phyloP scores from a whole-genome alignment of 2,113 vertebrate species.

The Spea bombifrons region DNA sequence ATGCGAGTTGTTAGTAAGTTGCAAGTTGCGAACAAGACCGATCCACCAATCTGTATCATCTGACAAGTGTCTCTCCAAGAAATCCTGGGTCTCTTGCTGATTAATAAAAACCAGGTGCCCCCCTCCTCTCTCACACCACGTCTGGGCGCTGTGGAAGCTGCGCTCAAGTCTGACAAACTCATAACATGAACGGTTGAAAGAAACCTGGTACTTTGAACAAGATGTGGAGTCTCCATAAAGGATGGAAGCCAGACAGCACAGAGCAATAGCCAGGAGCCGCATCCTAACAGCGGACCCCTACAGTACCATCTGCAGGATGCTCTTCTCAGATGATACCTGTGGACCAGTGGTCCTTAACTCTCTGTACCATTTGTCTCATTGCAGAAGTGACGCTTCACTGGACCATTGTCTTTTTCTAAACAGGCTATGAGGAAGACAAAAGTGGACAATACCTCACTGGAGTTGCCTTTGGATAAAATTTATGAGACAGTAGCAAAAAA shows the following conservation, averaged over 20 bases:
- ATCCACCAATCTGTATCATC: conserved; percentile 85
- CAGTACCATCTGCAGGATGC: not conserved
- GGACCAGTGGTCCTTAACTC: not conserved
- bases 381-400: not conserved
- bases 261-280: conserved; percentile 40
- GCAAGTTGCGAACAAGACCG: conserved; percentile 70
- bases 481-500: not conserved
- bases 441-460: conserved; percentile 13
- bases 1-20: conserved; percentile 56
- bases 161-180: conserved; percentile 74
- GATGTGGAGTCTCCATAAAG: conserved; percentile 49
- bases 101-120: conserved; percentile 84
- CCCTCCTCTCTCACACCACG: conserved; percentile 85
- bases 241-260: conserved; percentile 54
- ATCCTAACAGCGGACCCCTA: conserved; percentile 22
- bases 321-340: not conserved
- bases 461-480: not conserved
- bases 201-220: conserved; percentile 75
- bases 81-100: conserved; percentile 80
- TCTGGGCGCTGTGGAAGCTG: conserved; percentile 75
- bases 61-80: conserved; percentile 78
- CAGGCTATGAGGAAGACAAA: conserved; percentile 1
- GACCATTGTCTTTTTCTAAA: conserved; percentile 8
- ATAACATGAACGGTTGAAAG: conserved; percentile 82
- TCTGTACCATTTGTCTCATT: not conserved